phyloP scores from a whole-genome alignment of 2,113 vertebrate species.

The Heptranchias perlo region DNA sequence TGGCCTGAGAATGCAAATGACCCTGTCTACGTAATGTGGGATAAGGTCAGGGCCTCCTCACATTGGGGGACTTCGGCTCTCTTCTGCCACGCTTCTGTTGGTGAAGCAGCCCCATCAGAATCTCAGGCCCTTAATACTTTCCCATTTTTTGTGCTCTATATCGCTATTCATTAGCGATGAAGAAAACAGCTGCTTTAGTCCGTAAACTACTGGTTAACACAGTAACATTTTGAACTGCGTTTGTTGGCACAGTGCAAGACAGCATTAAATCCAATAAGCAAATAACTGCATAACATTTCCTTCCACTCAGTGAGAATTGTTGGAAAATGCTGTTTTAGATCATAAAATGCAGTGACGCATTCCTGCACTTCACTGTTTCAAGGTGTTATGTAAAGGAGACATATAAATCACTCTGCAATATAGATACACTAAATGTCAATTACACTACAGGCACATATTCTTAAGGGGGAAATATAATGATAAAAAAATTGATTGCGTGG shows the following conservation, averaged over 20 bases:
- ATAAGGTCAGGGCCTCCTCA: background rate
- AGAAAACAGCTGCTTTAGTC: background rate
- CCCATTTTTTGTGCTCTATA: background rate
- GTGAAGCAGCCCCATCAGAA: background rate
- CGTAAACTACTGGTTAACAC: background rate
- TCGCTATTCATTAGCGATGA: background rate
- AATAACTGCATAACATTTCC: background rate
- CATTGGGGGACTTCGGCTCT: background rate
- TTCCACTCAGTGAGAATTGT: background rate
- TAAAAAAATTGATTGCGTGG: background rate
- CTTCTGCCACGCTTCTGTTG: background rate
- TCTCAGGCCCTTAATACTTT: background rate
- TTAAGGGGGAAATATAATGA: background rate
- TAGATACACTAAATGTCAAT: background rate
- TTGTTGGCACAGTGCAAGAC: background rate
- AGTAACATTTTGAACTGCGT: background rate
- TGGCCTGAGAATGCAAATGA: background rate
- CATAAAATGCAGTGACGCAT: constrained; percentile 21
- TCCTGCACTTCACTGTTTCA: background rate
- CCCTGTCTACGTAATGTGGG: background rate
- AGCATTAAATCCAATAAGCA: background rate
- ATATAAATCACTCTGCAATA: background rate
- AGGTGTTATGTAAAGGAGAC: background rate
- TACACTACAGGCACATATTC: background rate
- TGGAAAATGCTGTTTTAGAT: background rate